Base-by-base conservation (phyloP, 1,140 invertebrate genomes). In the Maniola jurtina region DNA sequence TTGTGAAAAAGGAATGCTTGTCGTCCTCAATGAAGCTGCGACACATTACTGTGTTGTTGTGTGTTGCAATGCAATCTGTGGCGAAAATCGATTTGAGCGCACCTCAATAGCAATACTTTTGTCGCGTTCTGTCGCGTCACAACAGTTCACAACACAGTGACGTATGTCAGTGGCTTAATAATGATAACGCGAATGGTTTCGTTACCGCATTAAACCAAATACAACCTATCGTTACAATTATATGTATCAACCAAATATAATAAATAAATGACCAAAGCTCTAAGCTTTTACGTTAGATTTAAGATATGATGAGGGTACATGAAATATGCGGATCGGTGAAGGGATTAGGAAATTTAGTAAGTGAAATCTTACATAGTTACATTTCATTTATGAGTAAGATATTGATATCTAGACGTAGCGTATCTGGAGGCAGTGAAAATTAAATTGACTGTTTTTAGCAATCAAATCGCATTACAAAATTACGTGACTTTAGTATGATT, bases 261-360 rank as follows among this genome's bases (percentile, higher is more conserved):
- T 75, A 80, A 38, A 77, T 66, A 66, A 82, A 80, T 81, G 84
- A 87, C 84, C 84, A 89, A 89, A 89, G 86, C 86, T 87, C 72
- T 80, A 73, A 87, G 84, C 84, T 89, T 84, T 83, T 79, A 80
- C 57, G 61, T 67, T 84, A 82, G 72, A 71, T 66, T 70, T 79
- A 83, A 80, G 79, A 82, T 64, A 70, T 69, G 72, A 64, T 77
- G 64, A 71, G 73, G 75, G 67, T 76, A 77, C 68, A 77, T 70
- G 69, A 63, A 68, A 70, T 68, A 70, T 72, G 66, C 52, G 62
- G 61, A 47, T 50, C 38, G 66, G 64, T 73, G 69, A 69, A 52
- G 66, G 66, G 64, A 48, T 71, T 66, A 68, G 61, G 59, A 64
- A 63, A 60, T 55, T 60, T 71, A 70, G 52, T 67, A 67, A 69